A percentile compares a stretch with the other conserved stretches of the same genome.
Conservation (phyloP, 2,888 invertebrate genomes). For the Microctonus hyperodae region DNA sequence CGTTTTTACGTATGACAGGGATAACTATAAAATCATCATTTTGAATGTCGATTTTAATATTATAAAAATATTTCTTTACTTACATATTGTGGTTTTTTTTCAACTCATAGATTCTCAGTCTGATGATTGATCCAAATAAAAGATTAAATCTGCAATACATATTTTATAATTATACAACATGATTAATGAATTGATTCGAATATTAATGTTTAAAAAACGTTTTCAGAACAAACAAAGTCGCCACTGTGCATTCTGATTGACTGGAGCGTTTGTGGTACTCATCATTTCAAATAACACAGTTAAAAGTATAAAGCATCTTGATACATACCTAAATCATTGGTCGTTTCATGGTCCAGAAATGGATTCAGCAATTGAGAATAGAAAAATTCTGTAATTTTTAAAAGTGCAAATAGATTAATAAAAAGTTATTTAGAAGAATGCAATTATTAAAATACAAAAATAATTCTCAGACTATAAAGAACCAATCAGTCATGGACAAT, state of each 20-base stretch:
- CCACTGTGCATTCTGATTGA: constrained; percentile 54
- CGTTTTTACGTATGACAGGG: constrained; percentile 55
- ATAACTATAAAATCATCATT: constrained; percentile 55
- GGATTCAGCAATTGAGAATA: background rate
- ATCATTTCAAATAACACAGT: constrained; percentile 41
- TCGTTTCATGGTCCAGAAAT: background rate
- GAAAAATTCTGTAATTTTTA: background rate
- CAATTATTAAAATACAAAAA: background rate
- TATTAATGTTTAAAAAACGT: background rate
- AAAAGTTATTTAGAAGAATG: background rate
- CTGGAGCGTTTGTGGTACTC: constrained; percentile 48
- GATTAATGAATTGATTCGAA: background rate
- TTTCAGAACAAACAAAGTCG: constrained; percentile 44
- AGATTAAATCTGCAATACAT: background rate
- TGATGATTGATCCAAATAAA: too few relatives aligned
- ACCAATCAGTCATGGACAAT: background rate
- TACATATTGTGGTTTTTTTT: background rate
- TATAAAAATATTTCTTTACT: background rate
- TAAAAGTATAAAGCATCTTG: background rate
- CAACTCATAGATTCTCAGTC: too few relatives aligned
- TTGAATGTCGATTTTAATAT: constrained; percentile 13
- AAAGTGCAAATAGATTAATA: too few relatives aligned
- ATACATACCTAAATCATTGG: background rate
- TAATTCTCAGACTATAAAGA: background rate
- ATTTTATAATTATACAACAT: background rate